phyloP scores from a whole-genome alignment of 2,888 invertebrate species.

The Cenopis cana region DNA sequence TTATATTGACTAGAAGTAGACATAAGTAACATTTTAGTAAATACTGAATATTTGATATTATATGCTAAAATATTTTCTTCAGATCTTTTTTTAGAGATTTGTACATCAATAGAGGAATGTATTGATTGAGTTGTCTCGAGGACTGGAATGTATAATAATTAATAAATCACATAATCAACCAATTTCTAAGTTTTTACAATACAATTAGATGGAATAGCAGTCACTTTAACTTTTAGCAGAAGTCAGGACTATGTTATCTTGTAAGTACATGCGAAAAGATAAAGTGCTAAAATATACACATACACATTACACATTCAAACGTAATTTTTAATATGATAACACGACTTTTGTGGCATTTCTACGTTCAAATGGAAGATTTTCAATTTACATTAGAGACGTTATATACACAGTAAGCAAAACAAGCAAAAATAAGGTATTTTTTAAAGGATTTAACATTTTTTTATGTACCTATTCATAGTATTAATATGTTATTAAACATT shows the following conservation, averaged over 20 bases:
- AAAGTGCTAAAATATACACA: no score
- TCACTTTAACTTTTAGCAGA: no score
- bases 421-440: no score
- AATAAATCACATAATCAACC: not conserved
- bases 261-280: no score
- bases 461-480: no score
- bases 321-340: no score
- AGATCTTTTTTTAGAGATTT: constrained; percentile 23
- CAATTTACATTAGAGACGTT: not conserved
- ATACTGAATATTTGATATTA: constrained; percentile 14
- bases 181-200: not conserved
- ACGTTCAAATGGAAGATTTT: not conserved
- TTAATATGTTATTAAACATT: not conserved
- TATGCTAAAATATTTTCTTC: constrained; percentile 18
- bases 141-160: constrained; percentile 10
- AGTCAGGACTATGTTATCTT: no score
- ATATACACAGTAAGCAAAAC: no score
- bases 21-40: constrained; percentile 20
- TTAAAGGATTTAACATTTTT: no score
- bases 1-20: constrained; percentile 40
- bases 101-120: constrained; percentile 1
- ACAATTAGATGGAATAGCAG: not conserved
- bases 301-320: no score
- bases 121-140: not conserved
- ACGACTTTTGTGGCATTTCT: not conserved